A percentile compares a stretch with the other conserved stretches of the same genome.
Evolutionary conservation across 2,797 vertebrate species (phyloP).

Genomic region (Bradypodion ventrale): DNA sequence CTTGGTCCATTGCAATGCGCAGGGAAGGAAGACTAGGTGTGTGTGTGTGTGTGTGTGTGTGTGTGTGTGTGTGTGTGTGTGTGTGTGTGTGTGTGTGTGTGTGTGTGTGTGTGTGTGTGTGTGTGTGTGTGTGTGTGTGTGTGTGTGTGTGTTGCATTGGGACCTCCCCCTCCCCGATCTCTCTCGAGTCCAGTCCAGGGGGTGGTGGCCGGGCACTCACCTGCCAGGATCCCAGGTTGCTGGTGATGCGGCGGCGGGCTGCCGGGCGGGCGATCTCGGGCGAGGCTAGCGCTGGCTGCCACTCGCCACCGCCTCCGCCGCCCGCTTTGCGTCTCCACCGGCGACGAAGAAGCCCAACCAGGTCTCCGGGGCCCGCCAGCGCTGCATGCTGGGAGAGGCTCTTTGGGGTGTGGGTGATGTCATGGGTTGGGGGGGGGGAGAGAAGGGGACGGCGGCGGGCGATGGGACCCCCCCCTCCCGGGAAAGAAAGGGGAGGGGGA

Average conservation of each 20-base stretch:
- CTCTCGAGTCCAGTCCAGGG: too few relatives aligned
- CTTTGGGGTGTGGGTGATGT: slow-evolving; percentile 43
- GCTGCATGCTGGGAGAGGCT: slow-evolving; percentile 40
- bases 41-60: background rate
- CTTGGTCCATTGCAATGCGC: background rate
- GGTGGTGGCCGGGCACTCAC: slow-evolving; percentile 28
- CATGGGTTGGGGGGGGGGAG: slow-evolving; percentile 5
- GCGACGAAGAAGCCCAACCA: slow-evolving; percentile 10
- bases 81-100: slow-evolving; percentile 4
- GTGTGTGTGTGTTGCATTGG: background rate
- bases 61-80: background rate
- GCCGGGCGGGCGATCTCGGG: too few relatives aligned
- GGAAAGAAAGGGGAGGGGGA: background rate
- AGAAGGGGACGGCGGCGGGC: background rate
- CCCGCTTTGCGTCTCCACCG: slow-evolving; percentile 19
- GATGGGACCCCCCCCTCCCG: slow-evolving; percentile 33
- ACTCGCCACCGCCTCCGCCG: background rate
- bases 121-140: slow-evolving; percentile 11
- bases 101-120: background rate
- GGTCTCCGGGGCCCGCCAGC: slow-evolving; percentile 30
- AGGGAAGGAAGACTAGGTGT: background rate
- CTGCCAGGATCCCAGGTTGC: background rate
- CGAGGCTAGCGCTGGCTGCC: too few relatives aligned
- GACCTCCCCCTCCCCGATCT: background rate
- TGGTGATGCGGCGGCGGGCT: background rate